Evolutionary conservation across 2,113 vertebrate genomes (phyloP), one percentile per base, ranked within the genome.

Genomic region (Condylura cristata): DNA sequence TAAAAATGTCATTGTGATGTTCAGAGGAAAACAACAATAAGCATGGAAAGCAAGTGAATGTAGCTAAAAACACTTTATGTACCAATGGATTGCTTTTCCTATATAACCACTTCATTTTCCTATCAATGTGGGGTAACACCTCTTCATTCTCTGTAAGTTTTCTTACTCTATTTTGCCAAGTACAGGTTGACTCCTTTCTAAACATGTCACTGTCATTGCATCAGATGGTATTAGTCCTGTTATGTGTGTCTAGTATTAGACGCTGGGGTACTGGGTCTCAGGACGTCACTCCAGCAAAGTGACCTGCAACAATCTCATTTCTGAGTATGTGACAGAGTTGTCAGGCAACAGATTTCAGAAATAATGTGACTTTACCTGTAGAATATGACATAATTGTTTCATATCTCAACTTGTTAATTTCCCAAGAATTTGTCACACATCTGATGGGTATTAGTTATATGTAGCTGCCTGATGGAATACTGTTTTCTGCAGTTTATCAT

Each of bases 1-100:
- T 96, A 41, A 76, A 75, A 86, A 96, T 82, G 78, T 92, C 89
- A 44, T 79, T 94, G 63, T 93, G 84, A n/a, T n/a, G n/a, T n/a
- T n/a, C 92, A 76, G 12, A 87, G 46, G 60, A 34, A 71, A 86
- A 72, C 51, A 93, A 53, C 4, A 56, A 2, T 11, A 41, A 74
- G 18, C 56, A 41, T 7, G n/a, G 58, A 41, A 94, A 85, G 14
- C 26, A 83, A 41, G 76, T 46, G 51, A 76, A 97, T 58, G 8
- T 75, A 66, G 1, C 24, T 61, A 94, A 96, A 71, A 74, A 41
- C 32, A 70, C 65, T 75, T 0, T 71, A 51, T 92, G 74, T 80
- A 83, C 71, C 53, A 86, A 9, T 46, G 78, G 70, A 26, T 32
- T 6, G 13, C 5, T 65, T 65, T 65, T n/a, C 60, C 28, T 81